phyloP scores from a whole-genome alignment of 2,888 invertebrate genomes.

The Agrilus mali region DNA sequence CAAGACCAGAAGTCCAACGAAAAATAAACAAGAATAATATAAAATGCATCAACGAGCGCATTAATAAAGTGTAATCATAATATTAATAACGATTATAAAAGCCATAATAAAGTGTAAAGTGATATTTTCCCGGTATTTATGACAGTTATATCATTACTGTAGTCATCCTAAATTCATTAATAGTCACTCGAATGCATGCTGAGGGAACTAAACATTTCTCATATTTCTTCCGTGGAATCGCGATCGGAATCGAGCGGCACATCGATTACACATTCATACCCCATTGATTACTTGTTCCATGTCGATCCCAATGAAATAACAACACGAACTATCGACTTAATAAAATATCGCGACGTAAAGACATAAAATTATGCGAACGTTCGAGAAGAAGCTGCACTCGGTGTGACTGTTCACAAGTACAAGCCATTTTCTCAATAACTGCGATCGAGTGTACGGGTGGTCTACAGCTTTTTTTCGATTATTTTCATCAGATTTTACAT shows the following conservation, averaged over 20 bases:
- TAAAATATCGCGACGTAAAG: constrained; percentile 10
- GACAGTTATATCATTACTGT: constrained; percentile 25
- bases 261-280: not conserved
- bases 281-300: not conserved
- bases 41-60: constrained; percentile 20
- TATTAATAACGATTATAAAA: constrained; percentile 30
- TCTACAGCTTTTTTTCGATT: constrained; percentile 2
- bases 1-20: constrained; percentile 22
- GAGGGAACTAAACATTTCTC: constrained; percentile 23
- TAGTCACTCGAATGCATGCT: constrained; percentile 27
- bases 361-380: constrained; percentile 12
- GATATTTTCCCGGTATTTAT: constrained; percentile 30
- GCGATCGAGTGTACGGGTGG: constrained; percentile 9
- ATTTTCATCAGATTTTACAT: not conserved
- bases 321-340: constrained; percentile 2
- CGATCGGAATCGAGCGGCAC: constrained; percentile 5
- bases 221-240: constrained; percentile 19
- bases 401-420: constrained; percentile 12
- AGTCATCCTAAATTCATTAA: constrained; percentile 24
- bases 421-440: constrained; percentile 6
- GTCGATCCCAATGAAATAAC: constrained; percentile 1
- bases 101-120: constrained; percentile 32
- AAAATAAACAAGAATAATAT: constrained; percentile 10
- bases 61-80: constrained; percentile 30
- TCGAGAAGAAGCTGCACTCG: constrained; percentile 10